phyloP scores from a whole-genome alignment of 2,113 vertebrate genomes.

The Eurystomus gularis region DNA sequence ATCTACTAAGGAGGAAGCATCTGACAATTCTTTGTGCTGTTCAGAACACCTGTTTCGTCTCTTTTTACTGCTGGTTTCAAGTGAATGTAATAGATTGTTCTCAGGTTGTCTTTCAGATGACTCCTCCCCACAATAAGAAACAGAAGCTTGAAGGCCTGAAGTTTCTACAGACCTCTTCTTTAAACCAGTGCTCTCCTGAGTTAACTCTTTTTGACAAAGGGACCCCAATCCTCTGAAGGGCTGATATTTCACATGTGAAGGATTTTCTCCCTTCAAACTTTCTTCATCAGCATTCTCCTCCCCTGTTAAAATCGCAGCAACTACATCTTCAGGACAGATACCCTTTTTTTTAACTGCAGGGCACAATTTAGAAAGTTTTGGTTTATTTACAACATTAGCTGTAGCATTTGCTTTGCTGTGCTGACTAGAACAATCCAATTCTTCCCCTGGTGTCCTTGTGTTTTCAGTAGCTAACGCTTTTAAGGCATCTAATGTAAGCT shows the following conservation, averaged over 20 bases:
- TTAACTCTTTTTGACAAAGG: slow-evolving; percentile 50
- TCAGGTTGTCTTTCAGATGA: background rate
- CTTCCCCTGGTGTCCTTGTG: background rate
- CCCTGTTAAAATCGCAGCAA: slow-evolving; percentile 80
- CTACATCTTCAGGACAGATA: slow-evolving; percentile 82
- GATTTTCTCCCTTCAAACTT: slow-evolving; percentile 39
- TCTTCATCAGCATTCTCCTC: slow-evolving; percentile 64
- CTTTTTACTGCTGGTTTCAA: background rate
- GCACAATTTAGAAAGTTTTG: background rate
- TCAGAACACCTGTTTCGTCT: background rate
- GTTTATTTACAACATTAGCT: background rate
- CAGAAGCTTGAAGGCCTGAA: background rate
- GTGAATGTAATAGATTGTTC: background rate
- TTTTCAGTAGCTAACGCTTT: slow-evolving; percentile 72
- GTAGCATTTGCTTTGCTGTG: background rate
- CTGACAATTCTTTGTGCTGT: background rate
- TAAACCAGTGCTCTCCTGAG: background rate
- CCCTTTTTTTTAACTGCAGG: slow-evolving; percentile 15
- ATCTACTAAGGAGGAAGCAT: background rate
- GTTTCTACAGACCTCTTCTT: background rate
- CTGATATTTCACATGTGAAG: slow-evolving; percentile 59
- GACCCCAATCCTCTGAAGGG: slow-evolving; percentile 82
- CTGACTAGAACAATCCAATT: background rate
- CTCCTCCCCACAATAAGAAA: background rate
- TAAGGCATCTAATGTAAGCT: slow-evolving; percentile 83